Percentiles rank a stretch among this genome's conserved stretches.
These are phyloP conservation scores for Zootermopsis nevadensis DNA, from an alignment of 2,888 invertebrate species.

Conservation along the genomic window DNA sequence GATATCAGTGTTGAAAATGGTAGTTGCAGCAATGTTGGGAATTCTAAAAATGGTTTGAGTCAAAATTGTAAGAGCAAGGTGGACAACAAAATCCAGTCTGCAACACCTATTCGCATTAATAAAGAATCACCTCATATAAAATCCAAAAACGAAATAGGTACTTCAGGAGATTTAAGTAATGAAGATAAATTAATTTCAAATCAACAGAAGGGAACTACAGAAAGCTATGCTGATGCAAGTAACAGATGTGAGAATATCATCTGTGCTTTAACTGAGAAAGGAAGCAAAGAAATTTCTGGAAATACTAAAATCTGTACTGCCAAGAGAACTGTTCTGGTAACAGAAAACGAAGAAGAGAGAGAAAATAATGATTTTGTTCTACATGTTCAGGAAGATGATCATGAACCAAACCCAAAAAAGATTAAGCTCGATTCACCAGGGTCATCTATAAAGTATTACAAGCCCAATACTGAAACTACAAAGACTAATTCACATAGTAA, in stretches of 20 bases:
- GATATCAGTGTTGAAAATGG: neutral
- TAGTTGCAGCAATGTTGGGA: neutral
- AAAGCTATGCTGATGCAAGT: too few species aligned
- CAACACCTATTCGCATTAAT: too few species aligned
- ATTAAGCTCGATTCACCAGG: conserved; percentile 5
- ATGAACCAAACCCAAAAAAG: conserved; percentile 11
- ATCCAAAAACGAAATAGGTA: too few species aligned
- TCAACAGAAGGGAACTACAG: too few species aligned
- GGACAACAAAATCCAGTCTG: too few species aligned
- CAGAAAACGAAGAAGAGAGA: conserved; percentile 1
- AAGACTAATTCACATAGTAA: neutral
- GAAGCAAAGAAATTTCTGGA: neutral
- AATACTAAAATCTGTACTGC: neutral
- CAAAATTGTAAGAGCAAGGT: neutral
- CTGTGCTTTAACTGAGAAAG: neutral
- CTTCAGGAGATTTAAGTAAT: too few species aligned
- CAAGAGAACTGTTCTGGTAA: neutral
- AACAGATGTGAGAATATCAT: neutral
- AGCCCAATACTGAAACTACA: neutral
- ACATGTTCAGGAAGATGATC: neutral
- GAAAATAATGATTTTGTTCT: neutral
- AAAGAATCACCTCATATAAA: too few species aligned
- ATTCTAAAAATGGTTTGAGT: neutral
- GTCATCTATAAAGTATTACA: neutral
- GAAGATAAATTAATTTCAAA: too few species aligned